Base-by-base conservation (phyloP, 2,797 vertebrate species). In the Bovichtus variegatus region DNA sequence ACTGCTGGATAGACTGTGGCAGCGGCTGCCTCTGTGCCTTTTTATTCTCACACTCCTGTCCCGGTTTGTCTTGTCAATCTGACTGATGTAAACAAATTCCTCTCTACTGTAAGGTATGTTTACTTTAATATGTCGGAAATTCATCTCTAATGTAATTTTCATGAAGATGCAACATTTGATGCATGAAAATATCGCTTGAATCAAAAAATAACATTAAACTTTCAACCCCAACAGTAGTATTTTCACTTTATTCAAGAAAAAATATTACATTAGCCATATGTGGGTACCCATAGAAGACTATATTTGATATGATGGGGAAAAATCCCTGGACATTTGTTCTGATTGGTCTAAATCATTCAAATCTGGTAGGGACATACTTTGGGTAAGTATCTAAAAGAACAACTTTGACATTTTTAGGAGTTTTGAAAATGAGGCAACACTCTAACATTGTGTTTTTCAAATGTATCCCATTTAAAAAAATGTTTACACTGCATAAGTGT, bases 1-100 rank as follows among this genome's bases (percentile, higher is more conserved):
- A 11, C 50, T 40, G 51, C 51, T 55, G 59, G 53, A 23, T 6
- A 63, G 58, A 59, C 34, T 44, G 41, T 53, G 25, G 36, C 34
- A 57, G 71, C 25, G 0, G 76, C 54, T 67, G 66, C 54, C n/a
- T 54, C 34, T 66, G 41, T 66, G 64, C 43, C 16, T 69, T 41
- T 27, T 55, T 46, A 10, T 64, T 70, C 46, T 61, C 40, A 41
- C 34, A 46, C 29, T 23, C 2, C 44, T 38, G 36, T 55, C n/a
- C 25, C 36, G 13, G 51, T 76, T 62, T 57, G 27, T 66, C 47
- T 62, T 46, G 54, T 60, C 18, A 57, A n/a, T 67, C 31, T 38
- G 31, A 59, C 19, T 69, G 19, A 21, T 63, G 46, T 46, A 51
- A 78, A 64, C 31, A 49, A 36, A 59, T 55, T n/a, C 53, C 6